These are phyloP conservation scores for Poeciliopsis paucimaculata DNA, from an alignment of 2,797 vertebrate species.

Conservation along the genomic window DNA sequence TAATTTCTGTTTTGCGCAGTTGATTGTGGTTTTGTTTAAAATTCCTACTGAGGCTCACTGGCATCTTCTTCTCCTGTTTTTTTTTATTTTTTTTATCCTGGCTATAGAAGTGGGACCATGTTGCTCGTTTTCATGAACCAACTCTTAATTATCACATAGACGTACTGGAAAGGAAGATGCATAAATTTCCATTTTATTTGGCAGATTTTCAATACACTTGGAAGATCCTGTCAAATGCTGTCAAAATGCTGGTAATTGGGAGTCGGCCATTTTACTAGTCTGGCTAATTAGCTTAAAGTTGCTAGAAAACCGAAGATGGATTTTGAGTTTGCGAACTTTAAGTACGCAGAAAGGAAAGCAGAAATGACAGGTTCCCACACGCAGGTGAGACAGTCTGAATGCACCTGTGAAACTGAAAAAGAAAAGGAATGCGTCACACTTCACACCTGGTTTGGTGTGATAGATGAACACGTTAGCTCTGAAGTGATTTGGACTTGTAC, in stretches of 20 bases:
- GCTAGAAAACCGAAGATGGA: neutral
- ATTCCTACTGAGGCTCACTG: neutral
- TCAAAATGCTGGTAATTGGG: neutral
- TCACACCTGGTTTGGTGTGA: conserved; percentile 67
- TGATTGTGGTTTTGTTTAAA: neutral
- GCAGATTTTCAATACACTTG: neutral
- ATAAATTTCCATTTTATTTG: conserved; percentile 13
- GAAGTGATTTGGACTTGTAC: conserved; percentile 21
- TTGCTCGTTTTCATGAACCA: neutral
- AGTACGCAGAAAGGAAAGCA: neutral
- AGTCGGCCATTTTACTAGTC: neutral
- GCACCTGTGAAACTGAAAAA: conserved; percentile 21
- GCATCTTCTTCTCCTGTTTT: neutral
- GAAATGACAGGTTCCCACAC: conserved; percentile 30
- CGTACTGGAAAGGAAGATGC: conserved; percentile 4
- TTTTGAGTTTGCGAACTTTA: neutral
- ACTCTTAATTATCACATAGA: conserved; percentile 10
- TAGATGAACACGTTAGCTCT: conserved; percentile 29
- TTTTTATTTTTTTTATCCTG: neutral
- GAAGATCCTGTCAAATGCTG: neutral
- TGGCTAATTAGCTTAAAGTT: neutral
- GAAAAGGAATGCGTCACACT: conserved; percentile 59
- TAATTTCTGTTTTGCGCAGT: neutral
- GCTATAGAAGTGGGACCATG: neutral
- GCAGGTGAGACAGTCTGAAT: conserved; percentile 20